Conservation (phyloP, 2,113 vertebrate genomes). For the Chlorodrepanis virens region DNA sequence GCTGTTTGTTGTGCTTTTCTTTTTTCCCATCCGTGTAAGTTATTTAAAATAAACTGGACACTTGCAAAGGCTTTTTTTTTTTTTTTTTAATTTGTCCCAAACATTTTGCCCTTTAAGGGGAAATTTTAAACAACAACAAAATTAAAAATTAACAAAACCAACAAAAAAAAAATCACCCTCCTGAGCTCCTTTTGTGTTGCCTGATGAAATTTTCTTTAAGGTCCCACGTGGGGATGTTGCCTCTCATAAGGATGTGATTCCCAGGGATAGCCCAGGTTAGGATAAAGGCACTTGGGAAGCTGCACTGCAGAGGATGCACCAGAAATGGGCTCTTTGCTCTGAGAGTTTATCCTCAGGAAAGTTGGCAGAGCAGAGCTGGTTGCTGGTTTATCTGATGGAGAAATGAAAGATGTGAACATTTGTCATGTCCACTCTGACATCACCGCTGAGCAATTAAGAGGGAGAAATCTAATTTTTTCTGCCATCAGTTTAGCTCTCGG, state of each 20-base stretch:
- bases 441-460: conserved; percentile 62
- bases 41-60: conserved; percentile 4
- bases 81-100: neutral
- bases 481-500: conserved; percentile 69
- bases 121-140: neutral
- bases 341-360: neutral
- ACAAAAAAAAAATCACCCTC: neutral
- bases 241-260: neutral
- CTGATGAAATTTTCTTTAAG: neutral
- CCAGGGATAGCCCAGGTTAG: neutral
- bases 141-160: neutral
- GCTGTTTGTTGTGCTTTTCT: conserved; percentile 9
- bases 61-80: neutral
- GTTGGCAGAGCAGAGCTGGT: conserved; percentile 32
- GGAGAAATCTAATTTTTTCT: conserved; percentile 69
- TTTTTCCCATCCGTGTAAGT: neutral
- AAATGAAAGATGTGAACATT: conserved; percentile 32
- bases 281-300: neutral
- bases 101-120: neutral
- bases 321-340: conserved; percentile 35
- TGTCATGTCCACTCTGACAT: conserved; percentile 53
- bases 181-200: neutral
- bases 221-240: fast-evolving
- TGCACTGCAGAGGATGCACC: conserved; percentile 1
- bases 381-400: conserved; percentile 25